Conservation (phyloP, 1,140 invertebrate genomes). For the Bradysia coprophila region DNA sequence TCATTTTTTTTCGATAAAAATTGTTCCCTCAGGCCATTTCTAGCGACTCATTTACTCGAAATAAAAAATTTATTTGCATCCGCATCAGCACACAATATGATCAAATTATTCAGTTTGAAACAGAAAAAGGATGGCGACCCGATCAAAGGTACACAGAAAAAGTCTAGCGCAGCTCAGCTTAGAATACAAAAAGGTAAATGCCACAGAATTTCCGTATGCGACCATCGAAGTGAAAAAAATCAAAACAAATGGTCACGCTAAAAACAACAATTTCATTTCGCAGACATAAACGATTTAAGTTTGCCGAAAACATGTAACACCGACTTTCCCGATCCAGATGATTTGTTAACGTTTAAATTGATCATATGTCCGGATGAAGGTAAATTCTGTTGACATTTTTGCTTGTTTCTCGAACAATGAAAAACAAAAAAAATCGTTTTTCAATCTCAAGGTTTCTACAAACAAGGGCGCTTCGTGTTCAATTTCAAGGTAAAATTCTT, state of each 20-base stretch:
- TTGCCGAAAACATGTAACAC: constrained; percentile 91
- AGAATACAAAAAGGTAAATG: constrained; percentile 86
- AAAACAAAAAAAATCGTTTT: too few species aligned
- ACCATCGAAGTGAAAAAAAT: too few species aligned
- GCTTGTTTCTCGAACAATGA: too few species aligned
- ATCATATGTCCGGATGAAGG: constrained; percentile 96
- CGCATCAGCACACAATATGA: constrained; percentile 53
- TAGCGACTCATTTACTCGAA: too few species aligned
- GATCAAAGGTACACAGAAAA: constrained; percentile 63
- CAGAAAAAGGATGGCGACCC: constrained; percentile 93
- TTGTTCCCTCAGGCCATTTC: too few species aligned
- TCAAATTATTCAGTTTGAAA: constrained; percentile 94
- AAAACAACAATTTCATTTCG: constrained; percentile 2
- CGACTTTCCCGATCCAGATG: constrained; percentile 92
- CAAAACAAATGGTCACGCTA: too few species aligned
- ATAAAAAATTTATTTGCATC: too few species aligned
- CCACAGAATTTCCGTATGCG: not conserved
- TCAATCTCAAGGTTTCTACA: too few species aligned
- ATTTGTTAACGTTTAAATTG: constrained; percentile 89
- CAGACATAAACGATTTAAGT: constrained; percentile 96
- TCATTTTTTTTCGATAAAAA: too few species aligned
- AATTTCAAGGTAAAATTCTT: constrained; percentile 72
- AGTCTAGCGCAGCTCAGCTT: constrained; percentile 87
- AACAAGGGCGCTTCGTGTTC: constrained; percentile 85
- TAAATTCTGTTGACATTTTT: too few species aligned